Evolutionary conservation across 2,888 invertebrate genomes (phyloP), one percentile per base, ranked within the genome.

Genomic region (Melitaea athalia): DNA sequence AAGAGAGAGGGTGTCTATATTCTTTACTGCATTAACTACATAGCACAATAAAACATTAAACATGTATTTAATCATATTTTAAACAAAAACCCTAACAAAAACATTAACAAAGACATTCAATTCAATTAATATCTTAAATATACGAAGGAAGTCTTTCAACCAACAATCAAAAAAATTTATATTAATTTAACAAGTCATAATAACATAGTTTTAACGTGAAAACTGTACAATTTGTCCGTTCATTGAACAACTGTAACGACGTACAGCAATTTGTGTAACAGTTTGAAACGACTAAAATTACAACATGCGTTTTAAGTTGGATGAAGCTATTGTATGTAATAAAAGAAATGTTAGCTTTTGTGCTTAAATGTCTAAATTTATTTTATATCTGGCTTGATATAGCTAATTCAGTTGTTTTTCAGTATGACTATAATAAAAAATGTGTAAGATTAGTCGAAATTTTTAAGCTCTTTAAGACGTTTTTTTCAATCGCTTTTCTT

Each of bases 211-310:
- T 55, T 55, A 15, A 38, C 12, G 11, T 24, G 12, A 33, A 53
- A 38, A 55, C 7, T 33, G 12, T 55, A 61, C 45, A 61, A 33
- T 61, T 49, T 61, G 49, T 45, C 12, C 53, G 53, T n/a, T 17
- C 55, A 55, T 55, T n/a, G 55, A 55, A 33, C n/a, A 55, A 38
- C 7, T 17, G n/a, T 33, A 33, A 33, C 14, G 14, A 55, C 5
- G 33, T 33, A 55, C 4, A 33, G 33, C 55, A 55, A 52, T 52
- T 52, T 52, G 24, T 55, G 12, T 55, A 33, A 55, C 47, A 61
- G 33, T 61, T 52, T 11, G 3, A 52, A 52, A 52, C 17, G 17
- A 52, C 11, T 11, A 43, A 31, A 17, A 10, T 43, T 8, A 15
- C 42, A 60, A 45, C 15, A 43, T 11, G 14, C 12, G 7, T 38